Percentiles rank a stretch among this genome's conserved stretches.
These are phyloP conservation scores for Agrotis puta DNA, from an alignment of 2,888 invertebrate genomes.

Conservation along the genomic window DNA sequence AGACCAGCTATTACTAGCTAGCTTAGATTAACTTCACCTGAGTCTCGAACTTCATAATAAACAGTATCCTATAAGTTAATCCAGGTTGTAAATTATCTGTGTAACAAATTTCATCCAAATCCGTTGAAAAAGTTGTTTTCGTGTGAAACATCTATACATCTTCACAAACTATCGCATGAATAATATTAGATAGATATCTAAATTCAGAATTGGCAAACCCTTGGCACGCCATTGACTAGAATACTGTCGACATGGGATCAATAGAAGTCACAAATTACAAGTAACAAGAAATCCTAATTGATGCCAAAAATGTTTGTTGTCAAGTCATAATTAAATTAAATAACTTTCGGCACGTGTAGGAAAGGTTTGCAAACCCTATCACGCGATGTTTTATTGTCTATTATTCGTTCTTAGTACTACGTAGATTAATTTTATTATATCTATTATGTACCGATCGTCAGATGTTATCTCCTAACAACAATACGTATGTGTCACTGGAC, in stretches of 20 bases:
- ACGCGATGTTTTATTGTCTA: conserved; percentile 9
- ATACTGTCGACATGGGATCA: conserved; percentile 27
- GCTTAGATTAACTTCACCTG: too few species aligned
- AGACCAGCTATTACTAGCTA: too few species aligned
- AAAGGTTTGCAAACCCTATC: conserved; percentile 8
- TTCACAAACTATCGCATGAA: too few species aligned
- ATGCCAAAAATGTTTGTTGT: conserved; percentile 53
- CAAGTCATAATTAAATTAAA: conserved; percentile 21
- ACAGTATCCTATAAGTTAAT: too few species aligned
- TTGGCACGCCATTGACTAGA: conserved; percentile 1
- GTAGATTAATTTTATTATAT: background rate
- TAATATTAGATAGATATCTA: background rate
- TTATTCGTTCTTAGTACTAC: background rate
- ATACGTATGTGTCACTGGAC: conserved; percentile 42
- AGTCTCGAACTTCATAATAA: too few species aligned
- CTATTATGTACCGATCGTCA: conserved; percentile 6
- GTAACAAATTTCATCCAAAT: too few species aligned
- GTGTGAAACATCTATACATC: too few species aligned
- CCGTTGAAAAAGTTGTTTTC: too few species aligned
- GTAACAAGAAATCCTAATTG: conserved; percentile 15
- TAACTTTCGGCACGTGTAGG: conserved; percentile 29
- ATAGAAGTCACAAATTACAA: conserved; percentile 18
- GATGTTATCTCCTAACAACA: conserved; percentile 28
- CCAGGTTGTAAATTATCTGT: too few species aligned
- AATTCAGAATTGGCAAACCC: conserved; percentile 41